These are phyloP conservation scores for Aphis gossypii DNA, from an alignment of 1,140 invertebrate species.

Conservation along the genomic window DNA sequence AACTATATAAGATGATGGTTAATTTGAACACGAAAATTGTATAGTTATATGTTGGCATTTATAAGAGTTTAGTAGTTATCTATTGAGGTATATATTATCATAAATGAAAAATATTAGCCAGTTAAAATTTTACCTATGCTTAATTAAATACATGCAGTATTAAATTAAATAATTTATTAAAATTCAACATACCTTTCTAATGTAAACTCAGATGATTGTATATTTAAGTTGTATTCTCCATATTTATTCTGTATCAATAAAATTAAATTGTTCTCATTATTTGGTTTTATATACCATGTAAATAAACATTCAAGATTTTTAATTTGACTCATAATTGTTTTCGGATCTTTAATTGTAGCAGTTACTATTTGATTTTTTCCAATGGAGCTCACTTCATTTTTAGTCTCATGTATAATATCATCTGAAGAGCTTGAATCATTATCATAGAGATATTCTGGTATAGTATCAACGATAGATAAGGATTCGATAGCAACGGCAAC, in stretches of 20 bases:
- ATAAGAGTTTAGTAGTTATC: too few relatives aligned
- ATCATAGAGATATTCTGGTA: not conserved
- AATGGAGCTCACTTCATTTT: not conserved
- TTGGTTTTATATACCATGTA: slow-evolving; percentile 35
- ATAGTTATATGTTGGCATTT: too few relatives aligned
- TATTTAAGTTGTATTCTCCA: slow-evolving; percentile 29
- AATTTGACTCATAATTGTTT: not conserved
- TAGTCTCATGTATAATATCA: not conserved
- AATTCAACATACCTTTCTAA: slow-evolving; percentile 18
- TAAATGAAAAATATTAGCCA: too few relatives aligned
- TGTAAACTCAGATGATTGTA: slow-evolving; percentile 18
- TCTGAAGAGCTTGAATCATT: not conserved
- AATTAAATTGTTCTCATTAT: not conserved
- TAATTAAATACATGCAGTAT: too few relatives aligned
- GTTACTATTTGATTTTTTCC: not conserved
- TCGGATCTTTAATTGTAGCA: not conserved
- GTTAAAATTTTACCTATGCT: too few relatives aligned
- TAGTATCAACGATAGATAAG: not conserved
- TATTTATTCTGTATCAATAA: not conserved
- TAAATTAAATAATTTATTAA: not conserved
- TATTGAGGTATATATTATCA: too few relatives aligned
- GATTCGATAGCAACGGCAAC: not conserved
- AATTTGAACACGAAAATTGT: too few relatives aligned
- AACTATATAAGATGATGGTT: too few relatives aligned
- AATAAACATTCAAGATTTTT: slow-evolving; percentile 25